Conservation (phyloP, 2,888 invertebrate genomes). For the Lampropteryx suffumata region DNA sequence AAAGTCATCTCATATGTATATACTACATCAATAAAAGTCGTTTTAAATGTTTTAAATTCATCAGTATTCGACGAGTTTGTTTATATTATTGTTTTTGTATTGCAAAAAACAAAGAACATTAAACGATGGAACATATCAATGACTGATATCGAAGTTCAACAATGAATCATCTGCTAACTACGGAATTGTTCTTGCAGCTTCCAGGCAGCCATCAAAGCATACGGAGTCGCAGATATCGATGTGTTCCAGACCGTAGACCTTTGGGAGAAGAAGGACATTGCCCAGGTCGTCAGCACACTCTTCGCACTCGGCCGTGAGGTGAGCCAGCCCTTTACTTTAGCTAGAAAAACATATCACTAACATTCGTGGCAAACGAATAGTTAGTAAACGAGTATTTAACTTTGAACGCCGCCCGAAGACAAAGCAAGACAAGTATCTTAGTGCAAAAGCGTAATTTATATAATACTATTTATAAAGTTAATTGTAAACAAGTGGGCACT, state of each 20-base stretch:
- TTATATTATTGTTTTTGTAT: too few relatives aligned
- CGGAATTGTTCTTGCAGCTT: conserved; percentile 79
- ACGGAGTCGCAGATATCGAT: conserved; percentile 95
- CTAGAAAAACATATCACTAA: too few relatives aligned
- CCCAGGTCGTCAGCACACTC: conserved; percentile 91
- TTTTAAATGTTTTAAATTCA: too few relatives aligned
- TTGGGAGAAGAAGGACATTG: conserved; percentile 96
- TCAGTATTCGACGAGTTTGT: too few relatives aligned
- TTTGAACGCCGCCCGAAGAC: too few relatives aligned
- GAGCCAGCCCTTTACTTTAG: conserved; percentile 25
- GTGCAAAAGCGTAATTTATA: conserved; percentile 16
- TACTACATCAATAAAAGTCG: background rate
- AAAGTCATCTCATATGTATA: background rate
- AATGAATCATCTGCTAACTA: background rate
- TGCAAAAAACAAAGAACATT: too few relatives aligned
- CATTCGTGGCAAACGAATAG: too few relatives aligned
- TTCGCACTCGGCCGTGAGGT: conserved; percentile 94
- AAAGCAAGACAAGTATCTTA: background rate
- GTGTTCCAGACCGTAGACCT: conserved; percentile 98
- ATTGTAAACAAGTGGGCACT: conserved; percentile 33
- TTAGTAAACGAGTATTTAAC: too few relatives aligned
- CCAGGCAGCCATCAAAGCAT: conserved; percentile 92
- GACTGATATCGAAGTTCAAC: too few relatives aligned
- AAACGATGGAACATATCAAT: too few relatives aligned
- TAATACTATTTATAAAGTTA: conserved; percentile 25